A percentile compares a stretch with the other conserved stretches of the same genome.
Conservation (phyloP, 2,113 vertebrate species). For the Acrocephalus kingi region DNA sequence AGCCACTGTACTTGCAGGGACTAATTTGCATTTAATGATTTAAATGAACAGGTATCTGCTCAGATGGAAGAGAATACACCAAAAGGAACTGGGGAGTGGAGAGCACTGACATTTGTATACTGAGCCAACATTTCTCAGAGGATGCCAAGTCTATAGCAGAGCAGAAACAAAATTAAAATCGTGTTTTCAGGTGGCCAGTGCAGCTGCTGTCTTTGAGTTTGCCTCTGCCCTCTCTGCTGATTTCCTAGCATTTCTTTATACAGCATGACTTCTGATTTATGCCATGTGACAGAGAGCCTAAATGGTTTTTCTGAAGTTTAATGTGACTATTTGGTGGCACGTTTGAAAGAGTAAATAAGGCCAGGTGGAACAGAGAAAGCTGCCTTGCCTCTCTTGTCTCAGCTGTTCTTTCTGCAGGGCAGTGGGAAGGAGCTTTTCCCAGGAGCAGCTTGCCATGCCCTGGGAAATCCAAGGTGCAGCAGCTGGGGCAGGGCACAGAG, state of each 20-base stretch:
- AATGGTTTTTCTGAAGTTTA: background rate
- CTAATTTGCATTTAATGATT: background rate
- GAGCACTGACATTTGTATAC: background rate
- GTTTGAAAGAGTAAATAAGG: background rate
- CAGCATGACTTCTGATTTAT: background rate
- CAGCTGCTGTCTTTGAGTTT: conserved; percentile 10
- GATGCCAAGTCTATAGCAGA: background rate
- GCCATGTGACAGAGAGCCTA: background rate
- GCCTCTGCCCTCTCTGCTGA: background rate
- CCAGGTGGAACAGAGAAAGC: background rate
- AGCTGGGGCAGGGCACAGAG: accelerated
- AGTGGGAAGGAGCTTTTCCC: background rate
- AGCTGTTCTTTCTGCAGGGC: background rate
- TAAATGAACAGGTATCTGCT: background rate
- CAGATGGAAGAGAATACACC: background rate
- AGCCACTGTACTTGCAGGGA: background rate
- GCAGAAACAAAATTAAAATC: conserved; percentile 23
- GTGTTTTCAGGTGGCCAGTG: background rate
- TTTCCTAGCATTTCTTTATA: background rate
- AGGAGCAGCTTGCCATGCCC: background rate
- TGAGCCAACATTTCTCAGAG: background rate
- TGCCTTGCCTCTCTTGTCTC: background rate
- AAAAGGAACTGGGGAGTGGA: background rate
- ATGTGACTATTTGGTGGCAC: background rate
- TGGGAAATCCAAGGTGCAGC: background rate